phyloP scores from a whole-genome alignment of 2,113 vertebrate species.

The Apeltes quadracus region DNA sequence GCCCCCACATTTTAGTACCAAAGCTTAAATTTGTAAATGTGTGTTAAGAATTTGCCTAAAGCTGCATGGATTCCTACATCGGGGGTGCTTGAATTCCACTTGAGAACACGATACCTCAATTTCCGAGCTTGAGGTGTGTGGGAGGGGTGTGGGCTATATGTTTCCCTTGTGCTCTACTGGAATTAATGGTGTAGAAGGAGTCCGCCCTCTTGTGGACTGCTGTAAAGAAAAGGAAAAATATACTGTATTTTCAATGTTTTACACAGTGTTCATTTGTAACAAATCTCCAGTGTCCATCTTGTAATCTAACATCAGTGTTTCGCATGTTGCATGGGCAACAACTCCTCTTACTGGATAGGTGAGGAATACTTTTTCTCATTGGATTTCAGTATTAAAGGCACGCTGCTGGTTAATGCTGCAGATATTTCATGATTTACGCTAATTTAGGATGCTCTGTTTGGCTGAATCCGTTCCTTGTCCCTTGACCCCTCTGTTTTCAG shows the following conservation, averaged over 20 bases:
- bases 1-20: neutral
- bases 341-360: conserved; percentile 15
- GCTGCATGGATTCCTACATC: neutral
- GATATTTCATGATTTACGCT: conserved; percentile 12
- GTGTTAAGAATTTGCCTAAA: neutral
- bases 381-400: conserved; percentile 16
- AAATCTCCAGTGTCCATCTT: conserved; percentile 34
- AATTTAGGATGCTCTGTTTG: neutral
- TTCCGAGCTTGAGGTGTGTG: conserved; percentile 45
- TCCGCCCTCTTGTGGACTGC: conserved; percentile 67
- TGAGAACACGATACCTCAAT: conserved; percentile 27
- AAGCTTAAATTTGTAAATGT: neutral
- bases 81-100: conserved; percentile 23
- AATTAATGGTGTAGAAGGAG: conserved; percentile 52
- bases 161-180: conserved; percentile 35
- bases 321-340: conserved; percentile 13
- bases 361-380: conserved; percentile 27
- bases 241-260: neutral
- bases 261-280: neutral
- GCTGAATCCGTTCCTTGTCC: neutral
- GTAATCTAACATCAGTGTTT: conserved; percentile 53
- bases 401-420: neutral
- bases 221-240: too few relatives aligned
- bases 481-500: conserved; percentile 57
- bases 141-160: conserved; percentile 48